Evolutionary conservation across 2,797 vertebrate genomes (phyloP).

Genomic region (Sebastes itinus): DNA sequence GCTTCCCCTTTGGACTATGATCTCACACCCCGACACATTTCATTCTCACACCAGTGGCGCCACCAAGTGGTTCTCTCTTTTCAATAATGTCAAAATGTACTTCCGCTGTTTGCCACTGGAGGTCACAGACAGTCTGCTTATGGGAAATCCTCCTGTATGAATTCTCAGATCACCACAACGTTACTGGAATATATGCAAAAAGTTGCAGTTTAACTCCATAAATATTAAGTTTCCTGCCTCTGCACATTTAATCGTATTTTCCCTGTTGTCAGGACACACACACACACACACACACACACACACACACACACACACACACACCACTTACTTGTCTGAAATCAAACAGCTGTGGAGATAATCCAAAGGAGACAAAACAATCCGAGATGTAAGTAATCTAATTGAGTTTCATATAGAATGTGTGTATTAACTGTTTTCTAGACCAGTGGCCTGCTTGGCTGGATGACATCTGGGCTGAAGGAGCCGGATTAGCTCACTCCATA

Average conservation of each 20-base stretch:
- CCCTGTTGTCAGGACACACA: neutral
- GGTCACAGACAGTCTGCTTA: slow-evolving; percentile 26
- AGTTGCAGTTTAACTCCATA: neutral
- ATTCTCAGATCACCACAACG: neutral
- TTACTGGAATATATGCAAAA: neutral
- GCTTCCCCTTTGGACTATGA: slow-evolving; percentile 2
- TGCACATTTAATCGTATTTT: neutral
- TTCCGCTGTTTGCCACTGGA: slow-evolving; percentile 45
- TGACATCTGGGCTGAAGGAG: slow-evolving; percentile 15
- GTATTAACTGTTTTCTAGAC: neutral
- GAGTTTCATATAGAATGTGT: neutral
- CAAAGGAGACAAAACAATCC: neutral
- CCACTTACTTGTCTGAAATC: neutral
- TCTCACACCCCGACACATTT: neutral
- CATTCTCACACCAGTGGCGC: slow-evolving; percentile 28
- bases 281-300: neutral
- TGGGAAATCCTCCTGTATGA: neutral
- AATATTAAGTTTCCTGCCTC: neutral
- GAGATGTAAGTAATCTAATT: slow-evolving; percentile 21
- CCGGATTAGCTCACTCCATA: slow-evolving; percentile 8
- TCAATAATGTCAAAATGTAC: neutral
- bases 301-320: neutral
- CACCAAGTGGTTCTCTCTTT: slow-evolving; percentile 44
- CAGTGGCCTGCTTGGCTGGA: neutral
- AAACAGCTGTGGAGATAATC: slow-evolving; percentile 19